Percentiles rank a stretch among this genome's conserved stretches.
phyloP scores from a whole-genome alignment of 2,888 invertebrate genomes.

The Lydus trimaculatus region DNA sequence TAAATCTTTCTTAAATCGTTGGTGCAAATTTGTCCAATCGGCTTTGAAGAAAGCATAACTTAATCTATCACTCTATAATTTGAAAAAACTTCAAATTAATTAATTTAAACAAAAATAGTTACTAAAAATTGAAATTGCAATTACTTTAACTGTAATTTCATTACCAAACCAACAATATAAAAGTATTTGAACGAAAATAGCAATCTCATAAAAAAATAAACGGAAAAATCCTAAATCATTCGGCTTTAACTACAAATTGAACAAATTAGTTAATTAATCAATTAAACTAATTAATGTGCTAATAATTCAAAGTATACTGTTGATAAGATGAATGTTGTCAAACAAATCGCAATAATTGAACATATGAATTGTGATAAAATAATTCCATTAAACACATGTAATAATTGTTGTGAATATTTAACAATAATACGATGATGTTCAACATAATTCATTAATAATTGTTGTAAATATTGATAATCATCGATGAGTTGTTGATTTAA shows the following conservation, averaged over 20 bases:
- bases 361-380: not conserved
- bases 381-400: not conserved
- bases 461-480: slow-evolving; percentile 7
- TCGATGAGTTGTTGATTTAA: not conserved
- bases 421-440: not conserved
- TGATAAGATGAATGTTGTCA: slow-evolving; percentile 5
- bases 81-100: not conserved
- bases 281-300: not conserved
- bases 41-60: not conserved
- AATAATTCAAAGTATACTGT: not conserved
- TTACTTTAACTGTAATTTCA: slow-evolving; percentile 17
- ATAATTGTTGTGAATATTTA: not conserved
- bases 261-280: not conserved
- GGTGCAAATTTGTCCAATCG: not conserved
- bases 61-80: slow-evolving; percentile 16
- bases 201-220: not conserved
- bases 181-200: not conserved
- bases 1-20: not conserved
- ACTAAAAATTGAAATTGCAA: not conserved
- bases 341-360: not conserved
- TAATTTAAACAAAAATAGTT: too few relatives aligned
- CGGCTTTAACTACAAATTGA: slow-evolving; percentile 12
- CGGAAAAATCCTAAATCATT: slow-evolving; percentile 9
- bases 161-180: slow-evolving; percentile 25
- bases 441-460: not conserved